These are phyloP conservation scores for Bembecia ichneumoniformis DNA, from an alignment of 2,888 invertebrate species.

Conservation along the genomic window DNA sequence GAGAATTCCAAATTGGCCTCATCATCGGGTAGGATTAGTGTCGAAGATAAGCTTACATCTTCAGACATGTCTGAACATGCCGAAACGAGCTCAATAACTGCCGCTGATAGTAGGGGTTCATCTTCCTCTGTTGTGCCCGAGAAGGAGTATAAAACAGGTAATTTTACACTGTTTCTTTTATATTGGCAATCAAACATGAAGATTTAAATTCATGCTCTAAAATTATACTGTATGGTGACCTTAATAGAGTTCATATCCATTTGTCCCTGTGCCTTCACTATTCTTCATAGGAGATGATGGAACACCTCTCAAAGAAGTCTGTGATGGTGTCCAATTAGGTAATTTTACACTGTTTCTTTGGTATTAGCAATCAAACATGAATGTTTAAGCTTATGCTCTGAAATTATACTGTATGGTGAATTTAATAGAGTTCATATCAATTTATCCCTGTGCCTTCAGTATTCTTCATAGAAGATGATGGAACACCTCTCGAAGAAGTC, in stretches of 20 bases:
- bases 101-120: not conserved
- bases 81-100: not conserved
- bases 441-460: conserved; percentile 84
- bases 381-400: too few relatives aligned
- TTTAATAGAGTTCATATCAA: conserved; percentile 67
- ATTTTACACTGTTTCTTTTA: too few relatives aligned
- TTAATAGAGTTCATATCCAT: conserved; percentile 69
- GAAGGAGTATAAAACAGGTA: too few relatives aligned
- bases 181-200: too few relatives aligned
- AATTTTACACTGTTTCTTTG: conserved; percentile 50
- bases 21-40: not conserved
- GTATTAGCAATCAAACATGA: too few relatives aligned
- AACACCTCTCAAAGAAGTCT: conserved; percentile 82
- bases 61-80: not conserved
- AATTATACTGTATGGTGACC: too few relatives aligned
- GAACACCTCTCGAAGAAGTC: conserved; percentile 85
- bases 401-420: too few relatives aligned
- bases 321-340: conserved; percentile 61
- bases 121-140: not conserved
- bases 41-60: not conserved
- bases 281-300: conserved; percentile 91
- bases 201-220: too few relatives aligned
- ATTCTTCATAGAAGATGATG: conserved; percentile 89
- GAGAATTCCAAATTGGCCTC: too few relatives aligned
- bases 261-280: conserved; percentile 84